phyloP scores from a whole-genome alignment of 92 coral and sea anemone species.

The Porites cylindrica region DNA sequence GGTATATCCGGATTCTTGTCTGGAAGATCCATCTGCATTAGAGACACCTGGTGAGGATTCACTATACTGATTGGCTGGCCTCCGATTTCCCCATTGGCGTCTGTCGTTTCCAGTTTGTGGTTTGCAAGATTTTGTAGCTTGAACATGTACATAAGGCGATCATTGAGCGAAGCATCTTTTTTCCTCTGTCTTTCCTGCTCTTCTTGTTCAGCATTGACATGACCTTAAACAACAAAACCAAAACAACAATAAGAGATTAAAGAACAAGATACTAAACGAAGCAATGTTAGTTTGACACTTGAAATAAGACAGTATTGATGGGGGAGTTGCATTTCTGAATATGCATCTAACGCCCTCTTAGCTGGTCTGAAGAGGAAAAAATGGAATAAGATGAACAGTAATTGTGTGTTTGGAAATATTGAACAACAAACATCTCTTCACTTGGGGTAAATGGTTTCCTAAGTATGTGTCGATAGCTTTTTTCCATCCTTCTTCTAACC shows the following conservation, averaged over 20 bases:
- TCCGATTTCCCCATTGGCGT: constrained; percentile 75
- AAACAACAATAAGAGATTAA: neutral
- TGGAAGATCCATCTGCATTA: constrained; percentile 82
- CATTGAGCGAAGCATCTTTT: constrained; percentile 69
- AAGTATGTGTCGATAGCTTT: too few relatives aligned
- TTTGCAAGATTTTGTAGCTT: constrained; percentile 68
- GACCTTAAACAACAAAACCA: constrained; percentile 49
- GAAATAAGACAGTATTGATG: too few relatives aligned
- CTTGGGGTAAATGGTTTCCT: too few relatives aligned
- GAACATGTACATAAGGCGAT: constrained; percentile 61
- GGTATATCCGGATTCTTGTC: constrained; percentile 81
- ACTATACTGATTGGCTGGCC: constrained; percentile 90
- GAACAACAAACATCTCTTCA: too few relatives aligned
- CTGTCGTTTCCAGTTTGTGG: constrained; percentile 39
- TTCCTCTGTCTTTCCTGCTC: constrained; percentile 74
- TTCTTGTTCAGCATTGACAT: constrained; percentile 75
- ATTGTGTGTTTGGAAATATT: too few relatives aligned
- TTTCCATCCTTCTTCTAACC: too few relatives aligned
- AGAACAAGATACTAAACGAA: neutral
- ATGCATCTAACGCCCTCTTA: too few relatives aligned
- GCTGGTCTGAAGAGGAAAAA: too few relatives aligned
- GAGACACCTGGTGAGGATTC: constrained; percentile 84
- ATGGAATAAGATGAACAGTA: too few relatives aligned
- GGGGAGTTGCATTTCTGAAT: too few relatives aligned
- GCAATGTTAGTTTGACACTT: too few relatives aligned